These are phyloP conservation scores for Cheilosia vernalis DNA, from an alignment of 2,888 invertebrate genomes.

Conservation along the genomic window DNA sequence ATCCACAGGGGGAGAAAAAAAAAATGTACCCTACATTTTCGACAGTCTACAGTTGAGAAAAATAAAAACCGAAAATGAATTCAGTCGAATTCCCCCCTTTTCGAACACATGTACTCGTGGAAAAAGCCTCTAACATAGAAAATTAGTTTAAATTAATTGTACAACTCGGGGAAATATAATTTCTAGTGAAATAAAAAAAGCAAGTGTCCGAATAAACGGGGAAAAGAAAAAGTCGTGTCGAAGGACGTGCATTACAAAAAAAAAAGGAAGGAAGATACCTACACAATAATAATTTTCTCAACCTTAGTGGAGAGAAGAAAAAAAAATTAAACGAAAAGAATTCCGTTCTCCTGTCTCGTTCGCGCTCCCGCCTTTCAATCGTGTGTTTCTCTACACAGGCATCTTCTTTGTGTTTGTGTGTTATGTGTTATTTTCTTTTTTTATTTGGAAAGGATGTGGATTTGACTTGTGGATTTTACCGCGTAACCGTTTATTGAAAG, in stretches of 20 bases:
- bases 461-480: conserved; percentile 73
- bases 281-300: conserved; percentile 8
- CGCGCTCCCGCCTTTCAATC: conserved; percentile 44
- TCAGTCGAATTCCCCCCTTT: conserved; percentile 72
- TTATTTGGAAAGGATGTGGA: conserved; percentile 46
- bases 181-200: conserved; percentile 24
- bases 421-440: conserved; percentile 8
- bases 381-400: conserved; percentile 13
- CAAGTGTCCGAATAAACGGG: background rate
- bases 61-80: conserved; percentile 68
- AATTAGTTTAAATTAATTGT: conserved; percentile 1
- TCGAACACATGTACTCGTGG: conserved; percentile 64
- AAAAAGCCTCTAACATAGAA: conserved; percentile 13
- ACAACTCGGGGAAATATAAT: conserved; percentile 6
- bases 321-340: conserved; percentile 19
- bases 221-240: conserved; percentile 18
- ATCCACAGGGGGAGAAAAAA: conserved; percentile 32
- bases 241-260: conserved; percentile 24
- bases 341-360: conserved; percentile 51
- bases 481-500: conserved; percentile 32
- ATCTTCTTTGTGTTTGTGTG: conserved; percentile 28
- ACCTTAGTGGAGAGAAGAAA: conserved; percentile 16
- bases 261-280: conserved; percentile 20
- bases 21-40: conserved; percentile 12
- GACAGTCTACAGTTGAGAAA: conserved; percentile 32